Base-by-base conservation (phyloP, 2,888 invertebrate species). In the Agrilus cyanescens region DNA sequence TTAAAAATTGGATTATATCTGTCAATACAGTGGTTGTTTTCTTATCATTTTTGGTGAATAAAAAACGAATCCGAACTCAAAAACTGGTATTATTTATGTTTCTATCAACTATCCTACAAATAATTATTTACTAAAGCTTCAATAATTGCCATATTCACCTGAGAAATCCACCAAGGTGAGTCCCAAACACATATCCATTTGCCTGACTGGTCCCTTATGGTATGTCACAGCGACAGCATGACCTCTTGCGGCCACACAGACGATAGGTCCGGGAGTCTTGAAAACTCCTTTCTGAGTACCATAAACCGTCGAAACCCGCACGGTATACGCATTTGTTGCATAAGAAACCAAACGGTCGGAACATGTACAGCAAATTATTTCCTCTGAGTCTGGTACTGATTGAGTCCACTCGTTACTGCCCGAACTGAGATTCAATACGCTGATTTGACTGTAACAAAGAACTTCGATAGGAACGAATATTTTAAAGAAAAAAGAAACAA, bases 331-430 rank as follows among this genome's bases (percentile, higher is more conserved):
- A 52, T 74, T 76, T 1, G 91, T 91, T 2, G 82, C 85, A 41
- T 81, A 78, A 1, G 85, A 93, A 20, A 94, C 75, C 56, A 91
- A 74, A 4, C 81, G 82, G 40, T 85, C 76, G 0, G 83, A 83
- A 53, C 75, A 66, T 1, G 74, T 68, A 40, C 81, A 64, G 30
- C 82, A 82, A 37, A 80, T 60, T 0, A 83, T 77, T 57, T 85
- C 82, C 63, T 95, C 94, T 1, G 78, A 80, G 50, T 81, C 81
- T 0, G 86, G 81, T 64, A 94, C 66, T 12, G 80, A 75, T 2
- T 79, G 67, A 8, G 77, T 78, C 96, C 95, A 96, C 64, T 95
- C 94, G 59, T 87, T 88, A 54, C 82, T 83, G 48, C 81, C 81
- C 3, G 72, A 67, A 59, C 78, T 71, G 51, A 90, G 73, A 1